Evolutionary conservation across 2,113 vertebrate genomes (phyloP), one percentile per base, ranked within the genome.

Genomic region (Embiotoca jacksoni): DNA sequence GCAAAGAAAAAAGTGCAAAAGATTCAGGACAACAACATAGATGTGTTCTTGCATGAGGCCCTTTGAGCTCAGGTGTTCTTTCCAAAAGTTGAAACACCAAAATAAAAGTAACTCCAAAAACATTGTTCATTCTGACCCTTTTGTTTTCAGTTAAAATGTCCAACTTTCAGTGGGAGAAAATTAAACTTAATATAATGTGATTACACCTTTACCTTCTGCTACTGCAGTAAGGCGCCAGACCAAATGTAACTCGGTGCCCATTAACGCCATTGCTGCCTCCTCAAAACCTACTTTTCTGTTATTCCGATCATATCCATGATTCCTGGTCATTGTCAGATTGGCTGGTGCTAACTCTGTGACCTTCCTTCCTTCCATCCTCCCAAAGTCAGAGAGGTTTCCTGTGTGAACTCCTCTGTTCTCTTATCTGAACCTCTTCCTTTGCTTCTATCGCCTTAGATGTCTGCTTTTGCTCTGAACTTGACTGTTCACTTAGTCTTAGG

Each of bases 401-500:
- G 72, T 32, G 60, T n/a, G 47, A 75, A 65, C 84, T 73, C 59
- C 11, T 81, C 76, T 70, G 52, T 61, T 69, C 62, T 73, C 70
- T 76, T 83, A 84, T 82, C 82, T 13, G 50, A 4, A 6, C 72
- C 77, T 77, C 82, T 88, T 87, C 86, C 85, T 83, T 60, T 46
- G 49, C 32, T 74, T 72, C 31, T 78, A 65, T 92, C 82, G 49
- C 52, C 52, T 13, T 7, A 66, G 37, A 71, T 13, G 81, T 81
- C 86, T 89, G 88, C 82, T 81, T 90, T 86, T 41, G 13, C 82
- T 88, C 83, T 69, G 69, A 77, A 66, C 57, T 36, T 52, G 61
- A 82, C 68, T 70, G 36, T 60, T 31, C 14, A n/a, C 15, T 33
- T 3, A 47, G n/a, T 2, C 31, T 39, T 23, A 23, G 23, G 23